A percentile compares a stretch with the other conserved stretches of the same genome.
phyloP scores from a whole-genome alignment of 2,888 invertebrate genomes.

The Drosophila limbata region DNA sequence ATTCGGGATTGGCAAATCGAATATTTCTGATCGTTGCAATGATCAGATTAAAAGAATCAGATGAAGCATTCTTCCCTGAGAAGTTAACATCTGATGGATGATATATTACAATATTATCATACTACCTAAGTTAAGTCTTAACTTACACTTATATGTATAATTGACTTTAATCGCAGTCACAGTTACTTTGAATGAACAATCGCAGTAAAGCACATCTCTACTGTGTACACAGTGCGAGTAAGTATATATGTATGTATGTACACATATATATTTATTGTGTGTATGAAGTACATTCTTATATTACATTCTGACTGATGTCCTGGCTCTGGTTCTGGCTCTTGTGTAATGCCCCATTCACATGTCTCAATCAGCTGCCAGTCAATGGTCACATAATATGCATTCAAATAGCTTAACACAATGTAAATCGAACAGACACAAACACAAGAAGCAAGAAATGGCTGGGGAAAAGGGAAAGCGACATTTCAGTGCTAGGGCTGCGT shows the following conservation, averaged over 20 bases:
- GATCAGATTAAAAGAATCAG: no score
- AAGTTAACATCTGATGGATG: neutral
- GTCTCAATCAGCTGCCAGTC: conserved; percentile 35
- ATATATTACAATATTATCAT: neutral
- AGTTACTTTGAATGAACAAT: neutral
- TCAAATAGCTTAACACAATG: conserved; percentile 33
- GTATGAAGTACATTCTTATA: neutral
- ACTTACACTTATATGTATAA: neutral
- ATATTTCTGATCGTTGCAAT: no score
- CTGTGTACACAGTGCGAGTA: neutral
- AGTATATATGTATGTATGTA: neutral
- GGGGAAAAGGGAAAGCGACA: neutral
- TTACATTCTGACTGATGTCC: conserved; percentile 13
- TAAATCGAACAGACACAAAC: conserved; percentile 12
- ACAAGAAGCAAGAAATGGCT: conserved; percentile 2
- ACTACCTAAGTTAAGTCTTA: neutral
- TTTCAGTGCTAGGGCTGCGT: neutral
- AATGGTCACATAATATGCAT: conserved; percentile 37
- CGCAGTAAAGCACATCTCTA: neutral
- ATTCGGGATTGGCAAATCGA: no score
- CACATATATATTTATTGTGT: neutral
- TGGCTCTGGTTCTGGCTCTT: neutral
- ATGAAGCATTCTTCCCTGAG: neutral
- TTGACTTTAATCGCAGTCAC: neutral
- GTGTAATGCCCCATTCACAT: conserved; percentile 34